Percentiles rank a stretch among this genome's conserved stretches.
These are phyloP conservation scores for Pandemis cinnamomeana DNA, from an alignment of 2,888 invertebrate genomes.

Conservation along the genomic window DNA sequence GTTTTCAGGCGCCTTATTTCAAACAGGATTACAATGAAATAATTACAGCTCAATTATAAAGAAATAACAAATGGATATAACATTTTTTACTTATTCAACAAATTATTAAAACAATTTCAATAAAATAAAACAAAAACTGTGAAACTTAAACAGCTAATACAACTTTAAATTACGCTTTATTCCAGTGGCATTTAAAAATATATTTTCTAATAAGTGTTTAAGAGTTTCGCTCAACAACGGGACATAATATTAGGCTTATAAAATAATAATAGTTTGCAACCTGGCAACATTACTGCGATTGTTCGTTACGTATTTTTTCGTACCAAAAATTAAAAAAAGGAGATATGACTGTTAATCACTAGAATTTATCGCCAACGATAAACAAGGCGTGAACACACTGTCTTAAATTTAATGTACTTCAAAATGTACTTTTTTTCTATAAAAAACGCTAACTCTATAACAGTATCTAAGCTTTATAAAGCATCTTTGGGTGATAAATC, in stretches of 20 bases:
- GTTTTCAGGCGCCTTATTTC: background rate
- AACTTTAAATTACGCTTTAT: background rate
- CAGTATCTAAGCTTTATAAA: conserved; percentile 53
- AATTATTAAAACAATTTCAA: background rate
- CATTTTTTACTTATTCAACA: conserved; percentile 1
- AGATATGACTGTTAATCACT: conserved; percentile 5
- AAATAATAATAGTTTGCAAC: background rate
- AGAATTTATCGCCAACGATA: conserved; percentile 12
- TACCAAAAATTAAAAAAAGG: background rate
- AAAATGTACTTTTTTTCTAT: conserved; percentile 29
- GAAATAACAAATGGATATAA: conserved; percentile 12
- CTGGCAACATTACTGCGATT: background rate
- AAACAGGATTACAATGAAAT: background rate
- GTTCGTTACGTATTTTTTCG: background rate
- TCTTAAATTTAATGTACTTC: conserved; percentile 12
- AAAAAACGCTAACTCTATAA: conserved; percentile 45
- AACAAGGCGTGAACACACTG: conserved; percentile 18
- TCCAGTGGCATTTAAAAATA: background rate
- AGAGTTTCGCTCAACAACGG: background rate
- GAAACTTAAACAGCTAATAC: background rate
- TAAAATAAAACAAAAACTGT: background rate
- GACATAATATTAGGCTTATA: background rate
- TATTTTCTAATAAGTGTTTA: background rate
- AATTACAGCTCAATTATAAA: conserved; percentile 11
- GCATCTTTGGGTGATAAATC: conserved; percentile 60